These are phyloP conservation scores for Danionella cerebrum DNA, from an alignment of 2,113 vertebrate genomes.

Conservation along the genomic window DNA sequence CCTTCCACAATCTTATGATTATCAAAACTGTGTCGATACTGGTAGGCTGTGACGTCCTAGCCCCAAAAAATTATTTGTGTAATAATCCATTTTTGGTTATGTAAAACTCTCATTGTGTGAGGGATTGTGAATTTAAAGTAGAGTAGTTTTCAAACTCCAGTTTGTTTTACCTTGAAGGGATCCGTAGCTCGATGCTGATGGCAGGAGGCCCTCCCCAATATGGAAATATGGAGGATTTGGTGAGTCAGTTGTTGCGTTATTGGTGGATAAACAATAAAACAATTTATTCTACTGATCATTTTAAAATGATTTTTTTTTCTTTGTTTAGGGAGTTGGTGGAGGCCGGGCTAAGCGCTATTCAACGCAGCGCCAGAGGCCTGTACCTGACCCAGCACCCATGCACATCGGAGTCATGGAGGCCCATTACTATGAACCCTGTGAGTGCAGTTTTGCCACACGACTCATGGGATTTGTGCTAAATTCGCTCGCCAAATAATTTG, in stretches of 20 bases:
- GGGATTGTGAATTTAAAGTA: too few relatives aligned
- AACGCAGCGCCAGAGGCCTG: constrained; percentile 84
- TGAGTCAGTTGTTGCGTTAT: constrained; percentile 41
- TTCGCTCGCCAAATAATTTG: neutral
- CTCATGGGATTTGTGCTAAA: neutral
- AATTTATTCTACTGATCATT: too few relatives aligned
- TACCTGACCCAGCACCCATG: constrained; percentile 83
- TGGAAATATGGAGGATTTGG: constrained; percentile 82
- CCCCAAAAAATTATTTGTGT: too few relatives aligned
- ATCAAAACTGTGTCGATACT: too few relatives aligned
- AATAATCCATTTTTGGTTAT: too few relatives aligned
- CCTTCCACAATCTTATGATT: too few relatives aligned
- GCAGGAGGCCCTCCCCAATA: constrained; percentile 72
- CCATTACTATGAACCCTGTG: constrained; percentile 91
- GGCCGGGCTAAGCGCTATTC: constrained; percentile 92
- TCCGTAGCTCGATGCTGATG: constrained; percentile 77
- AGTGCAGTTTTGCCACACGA: constrained; percentile 46
- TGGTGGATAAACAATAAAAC: neutral
- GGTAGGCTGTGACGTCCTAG: too few relatives aligned
- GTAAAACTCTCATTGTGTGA: too few relatives aligned
- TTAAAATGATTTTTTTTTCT: neutral
- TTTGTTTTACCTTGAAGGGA: constrained; percentile 51
- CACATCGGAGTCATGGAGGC: constrained; percentile 96
- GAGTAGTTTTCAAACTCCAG: too few relatives aligned
- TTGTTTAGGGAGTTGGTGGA: constrained; percentile 65